Evolutionary conservation across 2,797 vertebrate genomes (phyloP).

Genomic region (Takifugu rubripes): DNA sequence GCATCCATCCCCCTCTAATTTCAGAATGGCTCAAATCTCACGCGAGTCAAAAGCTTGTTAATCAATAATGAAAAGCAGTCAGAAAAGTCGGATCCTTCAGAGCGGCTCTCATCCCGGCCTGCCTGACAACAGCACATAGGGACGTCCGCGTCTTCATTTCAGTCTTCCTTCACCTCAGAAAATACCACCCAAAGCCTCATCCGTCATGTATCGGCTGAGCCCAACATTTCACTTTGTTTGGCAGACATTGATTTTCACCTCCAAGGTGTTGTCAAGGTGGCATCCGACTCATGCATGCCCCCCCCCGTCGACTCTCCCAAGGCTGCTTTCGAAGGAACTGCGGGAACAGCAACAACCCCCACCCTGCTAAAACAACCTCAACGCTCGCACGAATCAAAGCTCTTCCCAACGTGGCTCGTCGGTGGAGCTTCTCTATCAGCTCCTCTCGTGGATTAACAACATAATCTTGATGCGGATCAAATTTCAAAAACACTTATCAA

Average conservation of each 20-base stretch:
- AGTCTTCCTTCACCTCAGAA: conserved; percentile 65
- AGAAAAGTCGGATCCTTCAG: conserved; percentile 63
- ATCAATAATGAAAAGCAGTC: conserved; percentile 64
- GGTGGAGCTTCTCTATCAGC: conserved; percentile 16
- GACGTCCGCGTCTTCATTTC: conserved; percentile 43
- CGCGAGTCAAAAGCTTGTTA: conserved; percentile 43
- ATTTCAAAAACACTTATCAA: conserved; percentile 5
- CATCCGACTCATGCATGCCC: conserved; percentile 61
- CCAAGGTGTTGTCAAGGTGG: conserved; percentile 74
- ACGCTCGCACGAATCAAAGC: not conserved
- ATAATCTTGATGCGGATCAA: conserved; percentile 22
- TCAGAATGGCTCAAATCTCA: conserved; percentile 21
- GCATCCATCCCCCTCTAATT: conserved; percentile 19
- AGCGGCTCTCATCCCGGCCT: conserved; percentile 52
- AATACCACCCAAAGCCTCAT: conserved; percentile 67
- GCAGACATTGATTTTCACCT: conserved; percentile 76
- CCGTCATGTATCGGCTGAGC: conserved; percentile 69
- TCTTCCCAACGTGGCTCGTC: no score
- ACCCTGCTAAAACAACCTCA: not conserved
- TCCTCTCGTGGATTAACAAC: conserved; percentile 16
- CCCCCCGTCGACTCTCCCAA: conserved; percentile 46
- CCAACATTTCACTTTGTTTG: conserved; percentile 75
- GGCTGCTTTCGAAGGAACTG: conserved; percentile 49
- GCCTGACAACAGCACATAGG: conserved; percentile 65
- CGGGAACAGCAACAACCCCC: conserved; percentile 15